Evolutionary conservation across 1,140 invertebrate species (phyloP).

Genomic region (Sesamia nonagrioides): DNA sequence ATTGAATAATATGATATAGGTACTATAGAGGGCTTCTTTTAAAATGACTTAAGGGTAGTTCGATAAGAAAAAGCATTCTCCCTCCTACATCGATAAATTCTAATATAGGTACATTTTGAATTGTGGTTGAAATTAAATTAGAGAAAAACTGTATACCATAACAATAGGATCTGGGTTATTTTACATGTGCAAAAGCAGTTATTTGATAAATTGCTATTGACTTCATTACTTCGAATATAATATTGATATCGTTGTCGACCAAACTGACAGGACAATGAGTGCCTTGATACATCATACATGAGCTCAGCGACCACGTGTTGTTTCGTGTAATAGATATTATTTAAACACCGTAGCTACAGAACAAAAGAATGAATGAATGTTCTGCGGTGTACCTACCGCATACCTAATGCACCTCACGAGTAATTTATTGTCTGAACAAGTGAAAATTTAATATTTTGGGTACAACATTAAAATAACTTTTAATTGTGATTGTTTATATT

Average conservation of each 20-base stretch:
- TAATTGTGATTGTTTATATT: background rate
- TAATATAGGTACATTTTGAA: background rate
- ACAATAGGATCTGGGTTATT: conserved; percentile 24
- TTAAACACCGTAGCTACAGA: conserved; percentile 30
- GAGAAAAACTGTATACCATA: conserved; percentile 51
- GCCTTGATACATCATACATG: conserved; percentile 51
- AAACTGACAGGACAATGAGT: conserved; percentile 61
- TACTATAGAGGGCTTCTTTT: no score
- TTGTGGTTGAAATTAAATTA: conserved; percentile 17
- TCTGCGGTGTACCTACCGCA: conserved; percentile 14
- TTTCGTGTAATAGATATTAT: conserved; percentile 56
- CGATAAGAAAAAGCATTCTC: background rate
- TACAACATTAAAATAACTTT: background rate
- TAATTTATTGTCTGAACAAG: background rate
- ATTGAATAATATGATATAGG: no score
- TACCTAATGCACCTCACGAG: conserved; percentile 1
- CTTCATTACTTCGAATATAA: conserved; percentile 50
- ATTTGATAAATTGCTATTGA: conserved; percentile 54
- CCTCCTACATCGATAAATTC: background rate
- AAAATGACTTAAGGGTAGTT: background rate
- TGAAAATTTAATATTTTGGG: background rate
- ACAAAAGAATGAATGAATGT: conserved; percentile 49
- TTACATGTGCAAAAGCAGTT: conserved; percentile 22
- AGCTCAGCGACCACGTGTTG: conserved; percentile 49
- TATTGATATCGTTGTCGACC: conserved; percentile 59